Evolutionary conservation across 2,888 invertebrate species (phyloP).

Genomic region (Drosophila diplacantha): DNA sequence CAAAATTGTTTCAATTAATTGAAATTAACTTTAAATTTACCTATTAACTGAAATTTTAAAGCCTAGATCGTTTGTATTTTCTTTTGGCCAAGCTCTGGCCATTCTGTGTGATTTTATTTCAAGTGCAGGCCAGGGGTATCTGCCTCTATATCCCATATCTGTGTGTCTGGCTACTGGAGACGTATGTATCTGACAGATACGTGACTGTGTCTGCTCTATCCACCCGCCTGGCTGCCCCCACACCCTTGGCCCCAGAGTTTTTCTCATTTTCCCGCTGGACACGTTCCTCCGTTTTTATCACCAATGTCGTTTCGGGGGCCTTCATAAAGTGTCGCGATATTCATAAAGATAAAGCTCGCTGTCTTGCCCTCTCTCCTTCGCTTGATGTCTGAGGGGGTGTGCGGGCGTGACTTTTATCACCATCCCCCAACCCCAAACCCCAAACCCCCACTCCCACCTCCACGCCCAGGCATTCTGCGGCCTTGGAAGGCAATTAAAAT

Average conservation of each 20-base stretch:
- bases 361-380: slow-evolving; percentile 13
- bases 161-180: slow-evolving; percentile 21
- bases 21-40: too few species aligned
- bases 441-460: not conserved
- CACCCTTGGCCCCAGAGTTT: slow-evolving; percentile 1
- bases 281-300: slow-evolving; percentile 42
- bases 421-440: not conserved
- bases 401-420: slow-evolving; percentile 39
- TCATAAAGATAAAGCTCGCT: slow-evolving; percentile 64
- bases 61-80: too few species aligned
- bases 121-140: slow-evolving; percentile 2
- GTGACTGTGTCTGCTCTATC: slow-evolving; percentile 42
- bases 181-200: slow-evolving; percentile 55
- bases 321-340: slow-evolving; percentile 70
- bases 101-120: not conserved
- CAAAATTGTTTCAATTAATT: too few species aligned
- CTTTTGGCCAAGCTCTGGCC: too few species aligned
- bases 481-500: slow-evolving; percentile 45
- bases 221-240: not conserved
- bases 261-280: slow-evolving; percentile 44
- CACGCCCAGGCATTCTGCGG: slow-evolving; percentile 10
- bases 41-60: not conserved
- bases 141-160: slow-evolving; percentile 18
- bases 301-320: slow-evolving; percentile 39
- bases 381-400: not conserved